Evolutionary conservation across 2,113 vertebrate species (phyloP).

Genomic region (Apodemus speciosus): DNA sequence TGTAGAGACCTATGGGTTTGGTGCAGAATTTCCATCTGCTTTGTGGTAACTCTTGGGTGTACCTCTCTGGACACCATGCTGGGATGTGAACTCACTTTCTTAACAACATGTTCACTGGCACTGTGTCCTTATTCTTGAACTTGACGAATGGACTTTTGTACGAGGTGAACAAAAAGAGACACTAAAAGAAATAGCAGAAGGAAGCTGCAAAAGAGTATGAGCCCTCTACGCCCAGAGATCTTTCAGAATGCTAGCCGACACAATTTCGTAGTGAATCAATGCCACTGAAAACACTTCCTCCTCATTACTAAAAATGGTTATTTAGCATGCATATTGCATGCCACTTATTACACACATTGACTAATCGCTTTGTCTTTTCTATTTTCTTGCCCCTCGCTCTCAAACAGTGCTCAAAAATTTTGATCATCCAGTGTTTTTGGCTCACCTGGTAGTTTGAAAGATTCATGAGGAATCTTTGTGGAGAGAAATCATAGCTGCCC

Average conservation of each 20-base stretch:
- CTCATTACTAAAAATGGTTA: background rate
- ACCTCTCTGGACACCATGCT: background rate
- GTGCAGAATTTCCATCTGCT: slow-evolving; percentile 8
- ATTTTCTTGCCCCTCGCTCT: slow-evolving; percentile 14
- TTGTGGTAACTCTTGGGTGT: background rate
- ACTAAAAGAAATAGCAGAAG: slow-evolving; percentile 9
- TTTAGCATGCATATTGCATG: background rate
- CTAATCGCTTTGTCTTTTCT: background rate
- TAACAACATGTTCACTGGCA: slow-evolving; percentile 19
- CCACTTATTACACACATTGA: background rate
- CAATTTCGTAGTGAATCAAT: slow-evolving; percentile 2
- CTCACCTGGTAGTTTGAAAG: background rate
- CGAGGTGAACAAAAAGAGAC: slow-evolving; percentile 19
- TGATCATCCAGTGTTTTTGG: background rate
- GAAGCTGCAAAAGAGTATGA: background rate
- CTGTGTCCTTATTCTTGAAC: slow-evolving; percentile 77
- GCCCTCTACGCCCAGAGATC: background rate
- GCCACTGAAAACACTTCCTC: background rate
- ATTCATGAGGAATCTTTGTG: slow-evolving; percentile 3
- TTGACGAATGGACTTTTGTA: slow-evolving; percentile 71
- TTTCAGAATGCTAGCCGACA: slow-evolving; percentile 26
- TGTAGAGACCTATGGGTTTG: slow-evolving; percentile 17
- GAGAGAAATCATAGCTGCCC: slow-evolving; percentile 34
- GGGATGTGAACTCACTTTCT: slow-evolving; percentile 53
- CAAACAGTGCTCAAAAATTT: slow-evolving; percentile 25